Base-by-base conservation (phyloP, 1,140 invertebrate species). In the Aradophagus sp. region DNA sequence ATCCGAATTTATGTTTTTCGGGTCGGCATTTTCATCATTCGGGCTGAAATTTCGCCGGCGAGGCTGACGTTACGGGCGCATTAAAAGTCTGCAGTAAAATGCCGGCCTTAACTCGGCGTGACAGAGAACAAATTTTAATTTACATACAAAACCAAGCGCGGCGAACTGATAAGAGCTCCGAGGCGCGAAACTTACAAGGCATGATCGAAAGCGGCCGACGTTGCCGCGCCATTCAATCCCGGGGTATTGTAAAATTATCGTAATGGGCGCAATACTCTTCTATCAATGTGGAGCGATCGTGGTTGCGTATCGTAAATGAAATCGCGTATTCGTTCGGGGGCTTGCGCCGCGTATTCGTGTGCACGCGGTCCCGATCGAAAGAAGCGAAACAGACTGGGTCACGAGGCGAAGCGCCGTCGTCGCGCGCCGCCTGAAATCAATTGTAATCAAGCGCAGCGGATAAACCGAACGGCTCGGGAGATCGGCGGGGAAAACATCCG, bases 231-330 rank as follows among this genome's bases (percentile, higher is more conserved):
- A 56, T 56, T 56, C 35, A 53, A 56, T 56, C 14, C 56, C 29
- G 44, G 59, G 32, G 36, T 59, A 56, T 63, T 63, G 44, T 59
- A 70, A 63, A 63, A 70, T 70, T 63, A 70, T 63, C 42, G 67
- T 70, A 70, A 63, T 52, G 50, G 67, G 34, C 16, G 59, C 36
- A 58, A 58, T 50, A 35, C 53, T 65, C 66, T 47, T 62, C 59
- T 71, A 71, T 71, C 68, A 65, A 63, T 41, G 38, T 44, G 71
- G 76, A 80, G 71, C 71, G 75, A 83, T 82, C 77, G 78, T 73
- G 73, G 80, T 65, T 80, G 78, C 76, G 77, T 81, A 81, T 83
- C 80, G 77, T 76, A 83, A 85, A 85, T 85, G 79, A 82, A 84
- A 84, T 84, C 82, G 81, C 81, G 80, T 78, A 84, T 78, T 79